Evolutionary conservation across 1,140 invertebrate species (phyloP), one percentile per base, ranked within the genome.

Genomic region (Aleiodes sp.): DNA sequence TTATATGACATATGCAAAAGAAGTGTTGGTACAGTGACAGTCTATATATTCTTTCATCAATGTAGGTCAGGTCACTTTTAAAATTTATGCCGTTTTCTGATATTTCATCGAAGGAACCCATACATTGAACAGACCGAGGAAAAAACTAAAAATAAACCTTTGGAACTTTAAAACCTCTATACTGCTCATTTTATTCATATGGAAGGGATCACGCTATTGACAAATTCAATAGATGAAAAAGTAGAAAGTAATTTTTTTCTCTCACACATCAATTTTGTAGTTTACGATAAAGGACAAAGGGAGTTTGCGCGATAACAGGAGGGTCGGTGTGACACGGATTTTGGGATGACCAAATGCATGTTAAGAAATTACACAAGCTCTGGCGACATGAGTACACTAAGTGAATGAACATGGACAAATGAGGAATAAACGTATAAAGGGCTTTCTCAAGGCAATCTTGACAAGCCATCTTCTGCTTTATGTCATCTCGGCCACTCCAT

Each of bases 21-120:
- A 16, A 59, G 14, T 10, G 2, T 10, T 64, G 26, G 28, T 64
- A 41, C 39, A 64, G 7, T 39, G 1, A 64, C 35, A 2, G 43
- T 24, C 46, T 9, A 28, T 28, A 57, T 2, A 33, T 66, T 66
- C 64, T 66, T 56, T 31, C 9, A 67, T 60, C 2, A 67, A 67
- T 67, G 65, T 67, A 59, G 65, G 65, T 67, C 65, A 67, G 57
- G 33, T 67, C 64, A 37, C 21, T 56, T 66, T 24, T 28, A 59
- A n/a, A 12, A 41, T 41, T 41, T n/a, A n/a, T n/a, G n/a, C n/a
- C n/a, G n/a, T n/a, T n/a, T n/a, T n/a, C n/a, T n/a, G n/a, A n/a
- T n/a, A n/a, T n/a, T n/a, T n/a, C n/a, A n/a, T n/a, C n/a, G n/a
- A n/a, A n/a, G n/a, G n/a, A n/a, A n/a, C n/a, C n/a, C n/a, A n/a